phyloP scores from a whole-genome alignment of 2,888 invertebrate genomes.

The Pilophorus perplexus region DNA sequence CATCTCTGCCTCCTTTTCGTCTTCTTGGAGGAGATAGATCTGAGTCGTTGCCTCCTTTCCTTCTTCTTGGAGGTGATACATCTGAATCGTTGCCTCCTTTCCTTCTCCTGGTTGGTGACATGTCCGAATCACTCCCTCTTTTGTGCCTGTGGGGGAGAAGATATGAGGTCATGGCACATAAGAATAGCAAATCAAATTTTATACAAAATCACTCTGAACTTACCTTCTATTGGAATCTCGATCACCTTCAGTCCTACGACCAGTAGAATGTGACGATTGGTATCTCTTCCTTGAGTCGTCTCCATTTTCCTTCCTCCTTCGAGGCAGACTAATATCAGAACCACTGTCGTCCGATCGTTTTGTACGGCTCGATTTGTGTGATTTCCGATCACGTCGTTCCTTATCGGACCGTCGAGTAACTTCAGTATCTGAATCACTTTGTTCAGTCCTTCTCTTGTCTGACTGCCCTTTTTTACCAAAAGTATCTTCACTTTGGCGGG shows the following conservation, averaged over 20 bases:
- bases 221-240: no score
- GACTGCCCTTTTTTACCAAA: neutral
- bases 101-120: constrained; percentile 6
- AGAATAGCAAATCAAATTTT: no score
- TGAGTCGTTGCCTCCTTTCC: constrained; percentile 1
- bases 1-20: neutral
- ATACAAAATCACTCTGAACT: no score
- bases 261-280: no score
- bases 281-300: no score
- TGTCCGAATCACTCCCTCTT: neutral
- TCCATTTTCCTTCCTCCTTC: no score
- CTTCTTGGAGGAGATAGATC: constrained; percentile 49
- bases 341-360: constrained; percentile 10
- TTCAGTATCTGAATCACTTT: constrained; percentile 49
- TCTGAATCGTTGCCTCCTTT: constrained; percentile 23
- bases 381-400: no score
- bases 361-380: no score
- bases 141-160: no score
- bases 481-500: neutral
- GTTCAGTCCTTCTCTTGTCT: neutral
- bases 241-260: no score
- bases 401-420: constrained; percentile 46
- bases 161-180: no score
- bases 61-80: constrained; percentile 28
- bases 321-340: no score